Evolutionary conservation across 2,888 invertebrate species (phyloP).

Genomic region (Noctua fimbriata): DNA sequence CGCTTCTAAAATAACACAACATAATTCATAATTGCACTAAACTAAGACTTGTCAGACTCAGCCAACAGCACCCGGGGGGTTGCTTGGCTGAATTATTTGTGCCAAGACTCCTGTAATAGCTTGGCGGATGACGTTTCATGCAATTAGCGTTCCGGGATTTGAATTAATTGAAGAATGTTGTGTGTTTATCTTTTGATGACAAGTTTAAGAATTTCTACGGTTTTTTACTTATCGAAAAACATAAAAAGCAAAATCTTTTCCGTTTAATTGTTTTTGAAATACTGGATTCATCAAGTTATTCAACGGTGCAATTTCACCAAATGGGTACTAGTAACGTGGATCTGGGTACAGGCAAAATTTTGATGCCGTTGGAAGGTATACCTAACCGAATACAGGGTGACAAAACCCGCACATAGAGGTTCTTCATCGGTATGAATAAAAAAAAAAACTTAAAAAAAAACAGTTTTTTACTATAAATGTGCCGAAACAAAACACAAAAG

Average conservation of each 20-base stretch:
- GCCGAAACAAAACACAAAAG: too few relatives aligned
- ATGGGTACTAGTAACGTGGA: too few relatives aligned
- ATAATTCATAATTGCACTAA: conserved; percentile 57
- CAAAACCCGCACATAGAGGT: too few relatives aligned
- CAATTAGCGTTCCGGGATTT: conserved; percentile 68
- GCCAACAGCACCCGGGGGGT: conserved; percentile 64
- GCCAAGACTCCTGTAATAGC: conserved; percentile 69
- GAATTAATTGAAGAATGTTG: conserved; percentile 55
- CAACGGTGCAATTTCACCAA: too few relatives aligned
- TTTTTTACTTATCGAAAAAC: not conserved
- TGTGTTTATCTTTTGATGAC: conserved; percentile 1
- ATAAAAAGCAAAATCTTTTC: not conserved
- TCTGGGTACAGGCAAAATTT: too few relatives aligned
- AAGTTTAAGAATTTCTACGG: not conserved
- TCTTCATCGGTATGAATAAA: too few relatives aligned
- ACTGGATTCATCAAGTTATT: not conserved
- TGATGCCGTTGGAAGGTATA: too few relatives aligned
- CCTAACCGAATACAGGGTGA: too few relatives aligned
- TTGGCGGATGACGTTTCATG: conserved; percentile 76
- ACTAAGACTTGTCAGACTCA: conserved; percentile 70
- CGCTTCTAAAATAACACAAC: conserved; percentile 37
- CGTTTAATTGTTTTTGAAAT: not conserved
- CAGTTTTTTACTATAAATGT: too few relatives aligned
- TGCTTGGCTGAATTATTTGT: conserved; percentile 70
- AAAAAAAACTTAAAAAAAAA: too few relatives aligned